Base-by-base conservation (phyloP, 2,888 invertebrate genomes). In the Eupithecia exiguata region DNA sequence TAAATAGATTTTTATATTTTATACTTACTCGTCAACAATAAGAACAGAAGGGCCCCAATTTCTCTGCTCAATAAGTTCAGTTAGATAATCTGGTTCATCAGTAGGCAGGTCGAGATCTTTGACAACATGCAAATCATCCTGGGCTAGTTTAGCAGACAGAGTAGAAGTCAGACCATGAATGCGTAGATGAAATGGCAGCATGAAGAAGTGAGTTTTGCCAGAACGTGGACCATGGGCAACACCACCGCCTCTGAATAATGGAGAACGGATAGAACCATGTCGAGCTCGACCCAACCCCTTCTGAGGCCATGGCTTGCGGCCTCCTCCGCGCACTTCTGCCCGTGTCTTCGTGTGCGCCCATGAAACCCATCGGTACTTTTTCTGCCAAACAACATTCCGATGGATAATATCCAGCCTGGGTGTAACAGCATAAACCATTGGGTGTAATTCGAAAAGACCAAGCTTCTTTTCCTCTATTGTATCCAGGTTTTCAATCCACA, bases 41-140 rank as follows among this genome's bases (percentile, higher is more conserved):
- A 99, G 94, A 16, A 99, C 98, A 14, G 99, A 98, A 58, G 98
- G 97, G 16, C 99, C 99, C 99, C 99, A 99, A 87, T 97, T 97
- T 80, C 99, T 95, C 63, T 96, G 95, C 81, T 97, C 97, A 43
- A 98, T 96, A 69, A 99, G 92, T 81, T 98, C 97, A 81, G 96
- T 94, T 12, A 99, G 91, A 87, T 96, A 99, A 83, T 96, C 92
- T 0, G 97, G 95, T 78, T 99, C 97, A 71, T 97, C 96, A 3
- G 97, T 95, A 0, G 99, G 99, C 73, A 99, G 95, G 76, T 98
- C 97, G 16, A 99, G 94, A 84, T 97, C 95, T 78, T 97, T 96
- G 0, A 99, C 97, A 78, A 99, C 94, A 89, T 99, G 98, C 61
- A 99, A 92, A 92, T 99, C 99, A 91, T 99, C 98, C 95, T 99